A percentile compares a stretch with the other conserved stretches of the same genome.
Evolutionary conservation across 2,888 invertebrate genomes (phyloP).

Genomic region (Lasius platythorax): DNA sequence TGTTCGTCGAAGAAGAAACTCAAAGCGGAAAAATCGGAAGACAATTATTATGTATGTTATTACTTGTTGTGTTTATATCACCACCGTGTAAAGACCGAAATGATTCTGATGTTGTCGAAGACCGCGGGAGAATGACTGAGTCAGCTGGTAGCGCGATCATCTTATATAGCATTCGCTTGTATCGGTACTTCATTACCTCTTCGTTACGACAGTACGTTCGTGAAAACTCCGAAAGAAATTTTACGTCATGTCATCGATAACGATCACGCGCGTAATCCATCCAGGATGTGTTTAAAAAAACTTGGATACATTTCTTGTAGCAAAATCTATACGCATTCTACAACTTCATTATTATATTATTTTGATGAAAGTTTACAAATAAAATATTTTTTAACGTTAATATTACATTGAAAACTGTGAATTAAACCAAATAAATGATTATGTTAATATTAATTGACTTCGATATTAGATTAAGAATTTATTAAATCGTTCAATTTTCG

Average conservation of each 20-base stretch:
- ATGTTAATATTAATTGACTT: neutral
- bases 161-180: conserved; percentile 82
- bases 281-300: neutral
- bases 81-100: conserved; percentile 50
- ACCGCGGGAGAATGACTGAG: conserved; percentile 81
- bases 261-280: neutral
- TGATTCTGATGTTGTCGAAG: conserved; percentile 72
- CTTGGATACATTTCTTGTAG: neutral
- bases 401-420: neutral
- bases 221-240: conserved; percentile 58
- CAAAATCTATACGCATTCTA: neutral
- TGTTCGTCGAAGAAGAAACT: conserved; percentile 18
- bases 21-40: conserved; percentile 3
- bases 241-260: conserved; percentile 17
- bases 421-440: neutral
- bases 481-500: no score
- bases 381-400: neutral
- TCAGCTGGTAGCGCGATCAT: conserved; percentile 75
- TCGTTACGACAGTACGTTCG: conserved; percentile 35
- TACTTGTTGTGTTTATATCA: conserved; percentile 39
- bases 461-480: neutral
- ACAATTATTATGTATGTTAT: conserved; percentile 6
- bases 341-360: neutral
- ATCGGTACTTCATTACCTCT: conserved; percentile 66
- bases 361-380: neutral